Evolutionary conservation across 2,888 invertebrate species (phyloP).

Genomic region (Drosophila paranaensis): DNA sequence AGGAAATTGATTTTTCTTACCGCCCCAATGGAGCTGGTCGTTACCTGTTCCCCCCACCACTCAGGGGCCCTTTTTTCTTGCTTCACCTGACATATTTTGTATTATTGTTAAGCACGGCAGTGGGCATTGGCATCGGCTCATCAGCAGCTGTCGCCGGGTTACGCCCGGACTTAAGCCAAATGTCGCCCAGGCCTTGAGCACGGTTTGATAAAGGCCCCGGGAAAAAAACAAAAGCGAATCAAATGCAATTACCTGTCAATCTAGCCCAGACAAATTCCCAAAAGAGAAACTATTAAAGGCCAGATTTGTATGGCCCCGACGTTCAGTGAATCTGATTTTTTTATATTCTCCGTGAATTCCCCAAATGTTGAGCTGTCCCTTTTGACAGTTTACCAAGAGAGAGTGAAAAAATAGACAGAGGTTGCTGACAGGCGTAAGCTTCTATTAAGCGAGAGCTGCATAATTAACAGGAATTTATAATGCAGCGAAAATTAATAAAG

Average conservation of each 20-base stretch:
- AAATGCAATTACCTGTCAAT: constrained; percentile 66
- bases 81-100: constrained; percentile 47
- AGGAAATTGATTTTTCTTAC: constrained; percentile 75
- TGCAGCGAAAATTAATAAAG: not conserved
- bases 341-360: not conserved
- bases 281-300: constrained; percentile 24
- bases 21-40: constrained; percentile 51
- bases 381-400: not conserved
- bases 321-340: not conserved
- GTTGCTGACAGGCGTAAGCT: not conserved
- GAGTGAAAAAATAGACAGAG: constrained; percentile 3
- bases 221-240: constrained; percentile 12
- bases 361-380: not conserved
- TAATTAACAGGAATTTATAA: constrained; percentile 11
- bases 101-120: constrained; percentile 31
- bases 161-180: constrained; percentile 37
- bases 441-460: constrained; percentile 1
- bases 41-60: not conserved
- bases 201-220: constrained; percentile 37
- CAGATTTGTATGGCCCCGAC: constrained; percentile 21
- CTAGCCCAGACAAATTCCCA: constrained; percentile 5
- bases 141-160: constrained; percentile 42
- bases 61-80: constrained; percentile 11
- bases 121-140: constrained; percentile 38
- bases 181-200: constrained; percentile 42